Conservation (phyloP, 2,113 vertebrate species). For the Chaenocephalus aceratus region DNA sequence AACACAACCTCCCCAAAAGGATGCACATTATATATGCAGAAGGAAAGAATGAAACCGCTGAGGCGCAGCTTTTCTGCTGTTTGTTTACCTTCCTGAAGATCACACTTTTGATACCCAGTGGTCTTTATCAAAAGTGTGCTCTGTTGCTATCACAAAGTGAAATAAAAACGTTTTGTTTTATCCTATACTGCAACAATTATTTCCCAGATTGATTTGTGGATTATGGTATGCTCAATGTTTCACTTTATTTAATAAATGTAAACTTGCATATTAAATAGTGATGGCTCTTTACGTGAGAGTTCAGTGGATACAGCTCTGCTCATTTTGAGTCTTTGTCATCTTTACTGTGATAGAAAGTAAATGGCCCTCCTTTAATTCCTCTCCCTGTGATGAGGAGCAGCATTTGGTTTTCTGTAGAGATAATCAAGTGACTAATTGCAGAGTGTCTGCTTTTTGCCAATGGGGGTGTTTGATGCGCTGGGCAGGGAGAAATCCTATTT, state of each 20-base stretch:
- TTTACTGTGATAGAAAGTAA: constrained; percentile 36
- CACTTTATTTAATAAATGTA: constrained; percentile 5
- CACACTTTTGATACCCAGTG: constrained; percentile 15
- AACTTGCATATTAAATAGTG: neutral
- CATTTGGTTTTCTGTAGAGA: constrained; percentile 67
- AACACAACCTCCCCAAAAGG: constrained; percentile 25
- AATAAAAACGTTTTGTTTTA: neutral
- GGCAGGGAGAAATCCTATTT: constrained; percentile 58
- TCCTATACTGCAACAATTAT: neutral
- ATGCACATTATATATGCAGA: constrained; percentile 54
- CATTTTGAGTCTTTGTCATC: constrained; percentile 24
- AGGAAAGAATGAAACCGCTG: neutral
- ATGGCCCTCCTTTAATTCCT: constrained; percentile 35
- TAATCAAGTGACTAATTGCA: constrained; percentile 78
- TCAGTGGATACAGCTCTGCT: constrained; percentile 14
- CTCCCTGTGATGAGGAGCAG: constrained; percentile 39
- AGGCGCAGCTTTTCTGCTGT: constrained; percentile 12
- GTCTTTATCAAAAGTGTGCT: neutral
- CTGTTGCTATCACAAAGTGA: constrained; percentile 7
- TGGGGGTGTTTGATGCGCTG: constrained; percentile 56
- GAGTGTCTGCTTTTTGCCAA: constrained; percentile 66
- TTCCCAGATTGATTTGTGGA: too few relatives aligned
- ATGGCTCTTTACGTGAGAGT: neutral
- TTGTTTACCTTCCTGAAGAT: constrained; percentile 34
- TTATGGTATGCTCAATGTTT: neutral